Percentiles rank a stretch among this genome's conserved stretches.
Evolutionary conservation across 1,140 invertebrate species (phyloP).

Genomic region (Ooceraea biroi): DNA sequence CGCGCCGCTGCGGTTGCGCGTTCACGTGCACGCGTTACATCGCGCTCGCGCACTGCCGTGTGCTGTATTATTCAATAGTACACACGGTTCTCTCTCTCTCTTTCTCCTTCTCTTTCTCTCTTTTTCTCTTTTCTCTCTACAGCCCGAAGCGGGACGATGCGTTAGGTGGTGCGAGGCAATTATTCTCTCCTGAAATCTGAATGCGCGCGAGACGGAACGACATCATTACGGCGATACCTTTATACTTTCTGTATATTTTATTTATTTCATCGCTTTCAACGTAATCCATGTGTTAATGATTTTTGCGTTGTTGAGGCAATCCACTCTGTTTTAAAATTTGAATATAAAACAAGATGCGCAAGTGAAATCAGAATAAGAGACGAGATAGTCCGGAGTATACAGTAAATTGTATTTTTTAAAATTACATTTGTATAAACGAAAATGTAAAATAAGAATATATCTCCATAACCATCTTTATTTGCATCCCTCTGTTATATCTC

Average conservation of each 20-base stretch:
- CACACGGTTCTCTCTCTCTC: neutral
- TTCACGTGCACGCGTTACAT: slow-evolving; percentile 50
- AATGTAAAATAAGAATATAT: neutral
- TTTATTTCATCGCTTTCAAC: slow-evolving; percentile 31
- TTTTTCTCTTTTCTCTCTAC: too few relatives aligned
- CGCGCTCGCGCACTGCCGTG: slow-evolving; percentile 18
- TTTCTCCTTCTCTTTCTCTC: too few relatives aligned
- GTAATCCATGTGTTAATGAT: neutral
- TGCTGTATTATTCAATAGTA: slow-evolving; percentile 62
- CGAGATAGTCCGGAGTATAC: neutral
- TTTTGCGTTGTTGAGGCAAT: neutral
- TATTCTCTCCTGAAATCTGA: slow-evolving; percentile 52
- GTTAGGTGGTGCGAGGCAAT: slow-evolving; percentile 33
- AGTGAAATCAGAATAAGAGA: neutral
- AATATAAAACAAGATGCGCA: slow-evolving; percentile 10
- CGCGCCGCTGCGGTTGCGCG: slow-evolving; percentile 47
- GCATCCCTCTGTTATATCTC: neutral
- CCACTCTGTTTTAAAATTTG: neutral
- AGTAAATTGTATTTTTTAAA: neutral
- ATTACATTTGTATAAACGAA: neutral
- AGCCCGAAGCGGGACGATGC: slow-evolving; percentile 6
- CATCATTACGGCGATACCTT: neutral
- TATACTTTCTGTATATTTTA: slow-evolving; percentile 8
- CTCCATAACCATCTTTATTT: neutral
- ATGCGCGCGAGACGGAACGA: neutral